Evolutionary conservation across 1,140 invertebrate genomes (phyloP).

Genomic region (Cardiocondyla obscurior): DNA sequence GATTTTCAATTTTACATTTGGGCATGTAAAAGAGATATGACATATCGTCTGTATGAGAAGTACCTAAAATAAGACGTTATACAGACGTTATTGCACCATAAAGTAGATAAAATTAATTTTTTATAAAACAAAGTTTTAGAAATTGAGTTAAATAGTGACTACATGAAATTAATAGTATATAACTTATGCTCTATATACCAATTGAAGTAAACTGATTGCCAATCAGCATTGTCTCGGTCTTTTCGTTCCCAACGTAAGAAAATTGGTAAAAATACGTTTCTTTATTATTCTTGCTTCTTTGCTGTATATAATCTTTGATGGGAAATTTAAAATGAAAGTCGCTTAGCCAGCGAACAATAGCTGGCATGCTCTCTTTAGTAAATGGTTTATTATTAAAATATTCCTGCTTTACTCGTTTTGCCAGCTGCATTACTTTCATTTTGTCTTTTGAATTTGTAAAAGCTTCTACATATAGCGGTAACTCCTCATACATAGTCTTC

Average conservation of each 20-base stretch:
- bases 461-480: background rate
- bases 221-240: background rate
- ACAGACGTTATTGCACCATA: background rate
- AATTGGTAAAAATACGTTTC: constrained; percentile 45
- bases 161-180: no score
- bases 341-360: constrained; percentile 21
- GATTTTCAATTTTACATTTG: background rate
- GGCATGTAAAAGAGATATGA: constrained; percentile 24
- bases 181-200: background rate
- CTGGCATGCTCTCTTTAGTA: background rate
- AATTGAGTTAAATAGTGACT: no score
- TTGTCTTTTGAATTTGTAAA: background rate
- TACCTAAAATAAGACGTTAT: constrained; percentile 35
- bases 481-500: background rate
- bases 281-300: constrained; percentile 2
- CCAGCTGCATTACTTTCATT: background rate
- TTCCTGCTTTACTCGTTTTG: background rate
- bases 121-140: background rate
- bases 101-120: constrained; percentile 4
- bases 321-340: constrained; percentile 2
- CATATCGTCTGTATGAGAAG: constrained; percentile 51
- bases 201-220: background rate
- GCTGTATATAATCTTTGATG: constrained; percentile 3
- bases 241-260: constrained; percentile 41
- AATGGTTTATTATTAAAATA: constrained; percentile 46